A percentile compares a stretch with the other conserved stretches of the same genome.
Conservation (phyloP, 2,797 vertebrate species). For the Prunella strophiata region DNA sequence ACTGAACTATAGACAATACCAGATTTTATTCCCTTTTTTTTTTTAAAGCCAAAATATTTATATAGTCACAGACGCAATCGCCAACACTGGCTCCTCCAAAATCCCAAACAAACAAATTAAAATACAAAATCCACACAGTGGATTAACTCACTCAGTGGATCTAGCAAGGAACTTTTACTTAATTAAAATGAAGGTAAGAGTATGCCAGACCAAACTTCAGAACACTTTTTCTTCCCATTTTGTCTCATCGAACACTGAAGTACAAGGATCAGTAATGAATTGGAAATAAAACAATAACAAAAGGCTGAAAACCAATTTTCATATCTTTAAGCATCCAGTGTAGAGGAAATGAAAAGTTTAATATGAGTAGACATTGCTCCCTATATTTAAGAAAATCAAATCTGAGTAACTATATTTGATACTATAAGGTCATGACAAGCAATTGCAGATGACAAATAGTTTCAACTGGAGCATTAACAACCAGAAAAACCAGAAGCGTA, state of each 20-base stretch:
- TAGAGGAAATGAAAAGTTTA: neutral
- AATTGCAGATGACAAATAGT: neutral
- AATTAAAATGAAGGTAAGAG: neutral
- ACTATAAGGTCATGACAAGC: neutral
- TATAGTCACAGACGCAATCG: neutral
- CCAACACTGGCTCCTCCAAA: neutral
- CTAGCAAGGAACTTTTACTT: neutral
- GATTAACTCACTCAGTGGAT: neutral
- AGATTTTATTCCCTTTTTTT: neutral
- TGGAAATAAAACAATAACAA: neutral
- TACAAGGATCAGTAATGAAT: neutral
- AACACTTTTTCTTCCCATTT: neutral
- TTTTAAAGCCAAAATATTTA: neutral
- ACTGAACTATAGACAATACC: neutral
- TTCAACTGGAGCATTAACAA: neutral
- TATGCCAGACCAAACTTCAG: neutral
- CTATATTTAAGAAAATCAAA: neutral
- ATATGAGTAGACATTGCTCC: neutral
- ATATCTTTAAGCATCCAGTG: neutral
- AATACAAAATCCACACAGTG: neutral
- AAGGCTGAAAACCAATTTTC: neutral
- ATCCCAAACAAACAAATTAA: neutral
- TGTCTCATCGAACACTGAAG: neutral
- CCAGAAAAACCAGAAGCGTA: rapidly evolving
- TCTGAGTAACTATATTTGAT: neutral